Evolutionary conservation across 1,140 invertebrate species (phyloP).

Genomic region (Zaprionus tsacasi): DNA sequence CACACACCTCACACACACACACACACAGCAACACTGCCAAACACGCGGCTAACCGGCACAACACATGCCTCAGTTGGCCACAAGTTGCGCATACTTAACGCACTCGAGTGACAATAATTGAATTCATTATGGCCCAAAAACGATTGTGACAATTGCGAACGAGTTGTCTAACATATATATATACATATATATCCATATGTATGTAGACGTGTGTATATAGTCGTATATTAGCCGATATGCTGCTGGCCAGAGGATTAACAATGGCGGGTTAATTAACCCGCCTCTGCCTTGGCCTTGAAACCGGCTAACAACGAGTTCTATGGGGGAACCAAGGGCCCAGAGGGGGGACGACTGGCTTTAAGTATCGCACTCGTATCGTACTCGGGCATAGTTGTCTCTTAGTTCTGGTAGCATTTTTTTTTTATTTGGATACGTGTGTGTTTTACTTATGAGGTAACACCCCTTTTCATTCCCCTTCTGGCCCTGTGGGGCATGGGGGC

Average conservation of each 20-base stretch:
- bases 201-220: conserved; percentile 18
- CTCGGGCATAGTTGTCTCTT: conserved; percentile 51
- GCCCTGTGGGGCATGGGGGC: not conserved
- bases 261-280: conserved; percentile 78
- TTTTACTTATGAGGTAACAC: conserved; percentile 71
- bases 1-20: not conserved
- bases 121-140: conserved; percentile 75
- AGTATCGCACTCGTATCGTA: not conserved
- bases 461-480: conserved; percentile 3
- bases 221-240: conserved; percentile 58
- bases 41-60: conserved; percentile 1
- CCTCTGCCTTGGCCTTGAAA: conserved; percentile 64
- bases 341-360: conserved; percentile 3
- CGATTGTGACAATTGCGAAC: conserved; percentile 51
- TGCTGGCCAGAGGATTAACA: conserved; percentile 70
- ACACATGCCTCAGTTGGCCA: conserved; percentile 42
- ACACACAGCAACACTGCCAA: not conserved
- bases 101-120: conserved; percentile 82
- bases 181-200: not conserved
- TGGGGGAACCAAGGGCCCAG: not conserved
- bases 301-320: conserved; percentile 3
- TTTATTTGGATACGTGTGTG: conserved; percentile 76
- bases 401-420: conserved; percentile 78
- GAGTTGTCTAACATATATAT: conserved; percentile 30
- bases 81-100: conserved; percentile 78